Conservation (phyloP, 2,113 vertebrate genomes). For the Cyphomyrus discorhynchus region DNA sequence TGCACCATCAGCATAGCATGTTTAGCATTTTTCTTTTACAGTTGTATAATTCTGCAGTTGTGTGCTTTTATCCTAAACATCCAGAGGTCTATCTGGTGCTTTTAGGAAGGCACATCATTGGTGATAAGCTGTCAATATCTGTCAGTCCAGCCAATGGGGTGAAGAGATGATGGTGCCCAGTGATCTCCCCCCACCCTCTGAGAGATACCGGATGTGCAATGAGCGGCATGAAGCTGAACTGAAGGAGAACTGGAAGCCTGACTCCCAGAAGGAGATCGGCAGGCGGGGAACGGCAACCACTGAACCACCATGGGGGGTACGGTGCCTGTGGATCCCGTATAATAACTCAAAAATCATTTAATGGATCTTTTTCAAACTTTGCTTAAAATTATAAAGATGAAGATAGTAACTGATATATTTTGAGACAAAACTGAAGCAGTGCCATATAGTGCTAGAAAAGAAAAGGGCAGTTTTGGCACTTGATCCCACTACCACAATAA, state of each 20-base stretch:
- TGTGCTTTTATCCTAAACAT: background rate
- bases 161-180: conserved; percentile 6
- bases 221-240: background rate
- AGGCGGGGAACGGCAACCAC: background rate
- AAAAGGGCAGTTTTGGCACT: too few species aligned
- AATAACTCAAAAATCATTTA: background rate
- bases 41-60: background rate
- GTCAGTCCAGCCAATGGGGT: background rate
- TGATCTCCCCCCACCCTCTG: conserved; percentile 3
- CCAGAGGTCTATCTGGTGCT: background rate
- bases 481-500: too few species aligned
- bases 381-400: background rate
- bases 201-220: conserved; percentile 2
- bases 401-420: background rate
- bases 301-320: background rate
- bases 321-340: background rate
- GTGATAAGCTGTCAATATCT: background rate
- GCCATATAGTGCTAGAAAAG: background rate
- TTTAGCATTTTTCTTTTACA: background rate
- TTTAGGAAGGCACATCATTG: background rate
- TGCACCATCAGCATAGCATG: background rate
- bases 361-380: background rate
- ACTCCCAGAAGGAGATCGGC: background rate
- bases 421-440: background rate
- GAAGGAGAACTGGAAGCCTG: background rate